A percentile compares a stretch with the other conserved stretches of the same genome.
Conservation (phyloP, 1,140 invertebrate species). For the Bombus confusus region DNA sequence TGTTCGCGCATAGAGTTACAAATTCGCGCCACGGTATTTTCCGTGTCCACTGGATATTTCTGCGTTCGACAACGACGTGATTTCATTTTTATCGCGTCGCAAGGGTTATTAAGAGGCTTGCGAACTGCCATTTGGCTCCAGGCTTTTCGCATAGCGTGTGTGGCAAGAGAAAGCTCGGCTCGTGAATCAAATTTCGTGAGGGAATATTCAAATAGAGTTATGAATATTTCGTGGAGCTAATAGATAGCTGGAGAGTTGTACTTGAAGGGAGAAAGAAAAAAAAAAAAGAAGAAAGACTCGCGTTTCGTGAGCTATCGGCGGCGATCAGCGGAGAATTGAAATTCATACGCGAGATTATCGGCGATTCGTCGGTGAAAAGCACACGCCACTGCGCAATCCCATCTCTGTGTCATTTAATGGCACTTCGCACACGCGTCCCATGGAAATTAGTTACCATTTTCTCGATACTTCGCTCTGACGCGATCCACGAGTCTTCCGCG, state of each 20-base stretch:
- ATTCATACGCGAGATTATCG: not conserved
- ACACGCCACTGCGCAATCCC: not conserved
- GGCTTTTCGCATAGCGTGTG: too few relatives aligned
- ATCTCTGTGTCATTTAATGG: not conserved
- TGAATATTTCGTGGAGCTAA: not conserved
- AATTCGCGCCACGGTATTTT: too few relatives aligned
- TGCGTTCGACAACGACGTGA: too few relatives aligned
- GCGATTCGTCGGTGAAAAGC: not conserved
- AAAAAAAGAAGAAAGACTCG: not conserved
- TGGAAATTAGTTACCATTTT: not conserved
- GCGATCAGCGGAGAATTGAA: not conserved
- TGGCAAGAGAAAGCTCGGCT: not conserved
- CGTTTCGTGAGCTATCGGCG: not conserved
- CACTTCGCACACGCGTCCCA: not conserved
- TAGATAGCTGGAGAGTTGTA: not conserved
- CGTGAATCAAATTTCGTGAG: not conserved
- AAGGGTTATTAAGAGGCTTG: too few relatives aligned
- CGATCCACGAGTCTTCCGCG: too few relatives aligned
- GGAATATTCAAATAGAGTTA: not conserved
- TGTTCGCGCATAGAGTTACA: too few relatives aligned
- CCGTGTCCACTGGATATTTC: too few relatives aligned
- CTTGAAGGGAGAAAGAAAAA: not conserved
- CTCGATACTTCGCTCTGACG: too few relatives aligned
- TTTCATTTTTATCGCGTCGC: too few relatives aligned
- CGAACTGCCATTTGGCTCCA: too few relatives aligned